phyloP scores from a whole-genome alignment of 2,797 vertebrate genomes.

The Tokudaia muenninki region DNA sequence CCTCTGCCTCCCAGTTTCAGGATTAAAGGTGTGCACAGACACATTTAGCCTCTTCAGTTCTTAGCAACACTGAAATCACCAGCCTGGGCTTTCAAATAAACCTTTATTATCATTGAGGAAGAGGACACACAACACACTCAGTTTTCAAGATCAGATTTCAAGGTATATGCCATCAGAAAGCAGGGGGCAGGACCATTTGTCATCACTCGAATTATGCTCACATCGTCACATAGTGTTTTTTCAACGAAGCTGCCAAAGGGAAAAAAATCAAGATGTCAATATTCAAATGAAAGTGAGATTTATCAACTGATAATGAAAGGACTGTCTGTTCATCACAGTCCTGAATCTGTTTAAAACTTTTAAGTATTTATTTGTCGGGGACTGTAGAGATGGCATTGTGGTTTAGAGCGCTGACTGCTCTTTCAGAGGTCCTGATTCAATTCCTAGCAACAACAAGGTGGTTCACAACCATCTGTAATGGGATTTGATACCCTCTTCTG shows the following conservation, averaged over 20 bases:
- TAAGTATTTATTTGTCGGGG: background rate
- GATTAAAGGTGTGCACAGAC: background rate
- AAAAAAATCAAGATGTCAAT: background rate
- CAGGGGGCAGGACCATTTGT: rapidly evolving
- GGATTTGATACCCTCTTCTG: too few species aligned
- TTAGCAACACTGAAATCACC: background rate
- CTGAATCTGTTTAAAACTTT: background rate
- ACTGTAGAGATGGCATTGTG: too few species aligned
- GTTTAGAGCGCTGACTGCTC: too few species aligned
- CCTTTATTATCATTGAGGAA: background rate
- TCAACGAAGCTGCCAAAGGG: background rate
- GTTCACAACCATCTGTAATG: too few species aligned
- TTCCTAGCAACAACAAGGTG: too few species aligned
- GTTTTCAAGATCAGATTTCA: background rate
- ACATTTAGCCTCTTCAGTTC: background rate
- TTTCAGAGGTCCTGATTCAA: too few species aligned
- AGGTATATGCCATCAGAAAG: background rate
- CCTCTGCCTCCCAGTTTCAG: background rate
- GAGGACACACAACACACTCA: background rate
- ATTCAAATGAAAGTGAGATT: background rate
- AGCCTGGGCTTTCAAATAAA: background rate
- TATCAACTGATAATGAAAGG: background rate
- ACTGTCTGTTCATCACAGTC: background rate
- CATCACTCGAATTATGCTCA: background rate
- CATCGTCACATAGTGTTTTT: background rate